Conservation (phyloP, 1,140 invertebrate species). For the Lasioglossum baleicum region DNA sequence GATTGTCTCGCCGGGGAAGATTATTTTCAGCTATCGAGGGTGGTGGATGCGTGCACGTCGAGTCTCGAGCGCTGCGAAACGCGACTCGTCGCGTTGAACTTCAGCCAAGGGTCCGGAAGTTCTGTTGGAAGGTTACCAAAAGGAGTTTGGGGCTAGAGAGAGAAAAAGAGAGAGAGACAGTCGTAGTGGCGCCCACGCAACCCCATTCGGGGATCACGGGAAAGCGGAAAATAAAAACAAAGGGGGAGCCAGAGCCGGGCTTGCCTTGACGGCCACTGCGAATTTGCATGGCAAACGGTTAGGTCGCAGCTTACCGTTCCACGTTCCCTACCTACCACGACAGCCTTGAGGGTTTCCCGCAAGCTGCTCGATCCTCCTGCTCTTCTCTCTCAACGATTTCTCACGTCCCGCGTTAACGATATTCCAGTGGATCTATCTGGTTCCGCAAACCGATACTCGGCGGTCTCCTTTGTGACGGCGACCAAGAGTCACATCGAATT, state of each 20-base stretch:
- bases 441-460: background rate
- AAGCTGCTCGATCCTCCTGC: conserved; percentile 4
- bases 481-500: too few species aligned
- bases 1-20: too few species aligned
- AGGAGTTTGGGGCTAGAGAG: background rate
- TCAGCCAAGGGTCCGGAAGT: conserved; percentile 54
- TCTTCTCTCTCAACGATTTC: background rate
- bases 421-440: background rate
- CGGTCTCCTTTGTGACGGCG: background rate
- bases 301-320: background rate
- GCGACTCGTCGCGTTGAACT: conserved; percentile 38
- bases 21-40: too few species aligned
- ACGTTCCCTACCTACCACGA: too few species aligned
- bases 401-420: background rate
- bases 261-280: background rate
- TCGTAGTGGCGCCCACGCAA: conserved; percentile 54
- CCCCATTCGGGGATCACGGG: conserved; percentile 36
- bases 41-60: too few species aligned
- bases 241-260: background rate
- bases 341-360: background rate
- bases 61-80: background rate
- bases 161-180: conserved; percentile 7
- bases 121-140: conserved; percentile 57
- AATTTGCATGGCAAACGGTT: conserved; percentile 24
- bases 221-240: conserved; percentile 38